Evolutionary conservation across 2,113 vertebrate species (phyloP).

Genomic region (Morone saxatilis): DNA sequence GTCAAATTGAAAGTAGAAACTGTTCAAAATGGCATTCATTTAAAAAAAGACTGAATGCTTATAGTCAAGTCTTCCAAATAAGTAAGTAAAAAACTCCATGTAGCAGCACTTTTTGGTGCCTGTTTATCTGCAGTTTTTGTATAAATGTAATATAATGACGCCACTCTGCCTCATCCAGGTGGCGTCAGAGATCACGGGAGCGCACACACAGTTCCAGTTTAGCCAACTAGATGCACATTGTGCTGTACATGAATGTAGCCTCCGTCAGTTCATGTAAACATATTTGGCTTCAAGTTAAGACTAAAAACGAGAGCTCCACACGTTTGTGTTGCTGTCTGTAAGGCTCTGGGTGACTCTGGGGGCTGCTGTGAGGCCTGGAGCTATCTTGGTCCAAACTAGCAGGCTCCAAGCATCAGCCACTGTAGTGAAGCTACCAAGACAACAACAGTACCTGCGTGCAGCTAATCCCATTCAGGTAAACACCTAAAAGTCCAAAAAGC

Average conservation of each 20-base stretch:
- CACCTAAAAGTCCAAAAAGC: neutral
- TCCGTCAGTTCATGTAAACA: slow-evolving; percentile 58
- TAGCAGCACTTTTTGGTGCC: neutral
- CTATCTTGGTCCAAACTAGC: slow-evolving; percentile 23
- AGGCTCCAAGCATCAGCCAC: neutral
- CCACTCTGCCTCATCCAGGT: neutral
- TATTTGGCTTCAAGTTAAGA: slow-evolving; percentile 61
- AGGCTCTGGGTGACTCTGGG: slow-evolving; percentile 56
- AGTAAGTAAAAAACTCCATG: neutral
- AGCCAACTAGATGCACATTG: neutral
- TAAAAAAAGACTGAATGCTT: neutral
- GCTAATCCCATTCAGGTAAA: neutral
- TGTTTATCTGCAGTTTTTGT: neutral
- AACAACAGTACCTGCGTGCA: neutral
- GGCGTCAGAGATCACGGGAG: neutral
- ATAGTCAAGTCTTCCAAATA: slow-evolving; percentile 1
- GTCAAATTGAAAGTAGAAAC: neutral
- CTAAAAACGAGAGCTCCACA: slow-evolving; percentile 19
- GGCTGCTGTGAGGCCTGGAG: neutral
- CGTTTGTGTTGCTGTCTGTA: slow-evolving; percentile 5
- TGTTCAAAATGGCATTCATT: neutral
- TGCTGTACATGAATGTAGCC: neutral
- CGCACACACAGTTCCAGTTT: neutral
- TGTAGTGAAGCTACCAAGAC: neutral
- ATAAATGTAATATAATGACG: neutral